A percentile compares a stretch with the other conserved stretches of the same genome.
phyloP scores from a whole-genome alignment of 2,888 invertebrate genomes.

The Helleia helle region DNA sequence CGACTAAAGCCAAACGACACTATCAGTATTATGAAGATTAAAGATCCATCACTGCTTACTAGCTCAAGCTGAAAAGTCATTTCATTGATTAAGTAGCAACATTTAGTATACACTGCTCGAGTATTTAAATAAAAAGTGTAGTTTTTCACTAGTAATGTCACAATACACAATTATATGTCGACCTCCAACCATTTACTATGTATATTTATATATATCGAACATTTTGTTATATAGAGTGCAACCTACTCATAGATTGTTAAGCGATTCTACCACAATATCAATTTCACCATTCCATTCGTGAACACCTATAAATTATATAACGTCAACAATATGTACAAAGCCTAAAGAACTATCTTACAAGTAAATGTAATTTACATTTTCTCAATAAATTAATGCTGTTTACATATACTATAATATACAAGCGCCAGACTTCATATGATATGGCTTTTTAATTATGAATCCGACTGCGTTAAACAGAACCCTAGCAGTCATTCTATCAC shows the following conservation, averaged over 20 bases:
- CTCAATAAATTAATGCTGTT: conserved; percentile 68
- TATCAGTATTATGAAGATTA: conserved; percentile 33
- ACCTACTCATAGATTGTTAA: conserved; percentile 51
- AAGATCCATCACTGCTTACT: conserved; percentile 28
- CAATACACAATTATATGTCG: conserved; percentile 53
- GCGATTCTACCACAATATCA: conserved; percentile 60
- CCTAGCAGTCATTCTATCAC: conserved; percentile 50
- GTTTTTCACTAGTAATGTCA: conserved; percentile 34
- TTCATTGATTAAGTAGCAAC: conserved; percentile 20
- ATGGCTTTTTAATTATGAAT: conserved; percentile 56
- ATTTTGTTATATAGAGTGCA: conserved; percentile 49
- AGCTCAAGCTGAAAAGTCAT: conserved; percentile 17
- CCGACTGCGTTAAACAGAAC: conserved; percentile 45
- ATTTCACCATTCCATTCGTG: conserved; percentile 51
- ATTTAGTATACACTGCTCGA: conserved; percentile 18
- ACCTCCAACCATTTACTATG: conserved; percentile 33
- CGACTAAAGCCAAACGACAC: conserved; percentile 60
- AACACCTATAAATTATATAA: conserved; percentile 73
- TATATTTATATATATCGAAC: conserved; percentile 52
- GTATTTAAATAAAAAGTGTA: conserved; percentile 19
- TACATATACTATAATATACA: conserved; percentile 69
- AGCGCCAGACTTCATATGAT: conserved; percentile 67
- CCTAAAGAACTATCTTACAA: conserved; percentile 68
- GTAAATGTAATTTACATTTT: conserved; percentile 69
- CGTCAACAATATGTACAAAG: conserved; percentile 74